Evolutionary conservation across 1,140 invertebrate species (phyloP), one percentile per base, ranked within the genome.

Genomic region (Neodiprion virginianus): DNA sequence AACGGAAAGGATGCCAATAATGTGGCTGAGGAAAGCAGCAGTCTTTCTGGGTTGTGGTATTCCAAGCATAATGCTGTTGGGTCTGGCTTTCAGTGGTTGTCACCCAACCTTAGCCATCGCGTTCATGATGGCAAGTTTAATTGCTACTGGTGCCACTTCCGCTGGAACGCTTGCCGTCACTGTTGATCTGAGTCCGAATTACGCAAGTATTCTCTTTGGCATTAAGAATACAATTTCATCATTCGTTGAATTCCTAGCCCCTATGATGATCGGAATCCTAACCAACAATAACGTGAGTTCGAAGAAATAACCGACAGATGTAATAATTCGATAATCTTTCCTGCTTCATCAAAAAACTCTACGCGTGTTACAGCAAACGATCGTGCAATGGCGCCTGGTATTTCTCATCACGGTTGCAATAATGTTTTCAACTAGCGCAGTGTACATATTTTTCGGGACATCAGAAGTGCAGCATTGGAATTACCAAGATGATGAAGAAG

Each of bases 111-210:
- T 90, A 0, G 93, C 93, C 0, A 89, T 93, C 23, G 76, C 91
- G 5, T 90, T 93, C 72, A 87, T 94, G 72, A 91, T 92, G 61
- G 69, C 90, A 9, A 92, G 93, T 0, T 91, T 90, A 2, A 89
- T 90, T 11, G 85, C 90, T 4, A 92, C 92, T 79, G 93, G 93
- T 1, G 91, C 92, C 0, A 89, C 93, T 1, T 93, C 93, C 0
- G 91, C 92, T 0, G 92, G 93, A 1, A 90, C 90, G 0, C 81
- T 94, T 53, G 90, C 93, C 0, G 90, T 87, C 21, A 87, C 93
- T 48, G 92, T 94, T 4, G 93, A 94, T 76, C 84, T 93, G 12
- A 91, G 92, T 66, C 93, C 93, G 0, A 94, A 94, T 85, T 93
- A 92, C 84, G 92, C 92, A n/a, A 90, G 91, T 74, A 85, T 93